Conservation (phyloP, 2,113 vertebrate species). For the Barnardius zonarius region DNA sequence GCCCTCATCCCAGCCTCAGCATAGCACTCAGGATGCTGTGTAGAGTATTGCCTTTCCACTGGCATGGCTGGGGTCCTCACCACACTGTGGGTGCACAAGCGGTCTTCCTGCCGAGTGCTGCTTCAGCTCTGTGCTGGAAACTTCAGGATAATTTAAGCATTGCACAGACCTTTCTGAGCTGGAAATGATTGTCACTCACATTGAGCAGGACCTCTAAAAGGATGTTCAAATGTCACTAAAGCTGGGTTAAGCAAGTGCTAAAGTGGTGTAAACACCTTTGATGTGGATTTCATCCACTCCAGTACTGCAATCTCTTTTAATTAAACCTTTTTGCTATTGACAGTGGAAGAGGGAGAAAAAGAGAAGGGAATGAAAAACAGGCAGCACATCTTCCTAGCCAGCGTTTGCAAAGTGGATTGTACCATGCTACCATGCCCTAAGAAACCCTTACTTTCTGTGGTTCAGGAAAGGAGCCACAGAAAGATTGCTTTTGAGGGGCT, state of each 20-base stretch:
- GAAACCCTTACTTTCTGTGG: not conserved
- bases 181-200: not conserved
- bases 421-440: no score
- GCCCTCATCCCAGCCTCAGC: not conserved
- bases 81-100: fast-evolving
- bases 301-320: not conserved
- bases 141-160: not conserved
- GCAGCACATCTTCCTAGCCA: not conserved
- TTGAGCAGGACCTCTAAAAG: not conserved
- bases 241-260: not conserved
- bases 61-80: fast-evolving
- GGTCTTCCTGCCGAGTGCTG: not conserved
- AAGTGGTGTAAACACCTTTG: not conserved
- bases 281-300: not conserved
- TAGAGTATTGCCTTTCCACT: fast-evolving
- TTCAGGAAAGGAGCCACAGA: not conserved
- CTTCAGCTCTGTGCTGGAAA: not conserved
- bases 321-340: not conserved
- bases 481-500: not conserved
- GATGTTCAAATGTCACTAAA: not conserved
- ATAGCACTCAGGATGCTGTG: fast-evolving
- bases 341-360: not conserved
- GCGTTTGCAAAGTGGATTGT: not conserved
- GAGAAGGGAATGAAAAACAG: not conserved
- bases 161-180: not conserved